Percentiles rank a stretch among this genome's conserved stretches.
Conservation (phyloP, 2,113 vertebrate genomes). For the Rana temporaria region DNA sequence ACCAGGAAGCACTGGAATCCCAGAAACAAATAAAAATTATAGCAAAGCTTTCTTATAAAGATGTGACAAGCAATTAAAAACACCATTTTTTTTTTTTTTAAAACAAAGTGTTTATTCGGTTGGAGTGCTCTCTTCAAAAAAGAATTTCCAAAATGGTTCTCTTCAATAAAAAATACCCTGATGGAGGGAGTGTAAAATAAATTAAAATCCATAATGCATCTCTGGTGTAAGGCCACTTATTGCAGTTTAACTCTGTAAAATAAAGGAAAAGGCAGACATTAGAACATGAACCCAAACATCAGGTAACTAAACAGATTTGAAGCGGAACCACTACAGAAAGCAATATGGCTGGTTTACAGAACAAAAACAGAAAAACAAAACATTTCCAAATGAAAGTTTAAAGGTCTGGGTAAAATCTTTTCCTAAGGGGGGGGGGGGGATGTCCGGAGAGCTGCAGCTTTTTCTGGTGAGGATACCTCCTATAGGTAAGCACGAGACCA, state of each 20-base stretch:
- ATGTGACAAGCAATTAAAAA: not conserved
- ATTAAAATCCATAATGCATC: constrained; percentile 41
- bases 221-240: constrained; percentile 11
- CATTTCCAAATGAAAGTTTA: not conserved
- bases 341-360: not conserved
- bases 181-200: constrained; percentile 22
- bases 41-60: not conserved
- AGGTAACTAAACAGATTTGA: not conserved
- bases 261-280: not conserved
- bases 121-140: constrained; percentile 40
- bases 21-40: not conserved
- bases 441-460: no score
- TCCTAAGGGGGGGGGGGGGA: no score
- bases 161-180: not conserved
- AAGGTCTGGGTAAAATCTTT: not conserved
- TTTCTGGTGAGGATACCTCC: no score
- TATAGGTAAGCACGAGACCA: no score
- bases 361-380: not conserved
- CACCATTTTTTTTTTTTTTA: constrained; percentile 2
- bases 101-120: constrained; percentile 1
- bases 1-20: not conserved
- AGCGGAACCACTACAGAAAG: not conserved
- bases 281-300: not conserved
- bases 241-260: constrained; percentile 19
- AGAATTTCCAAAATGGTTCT: not conserved